Percentiles rank a stretch among this genome's conserved stretches.
Evolutionary conservation across 2,797 vertebrate species (phyloP).

Genomic region (Spea hammondii): DNA sequence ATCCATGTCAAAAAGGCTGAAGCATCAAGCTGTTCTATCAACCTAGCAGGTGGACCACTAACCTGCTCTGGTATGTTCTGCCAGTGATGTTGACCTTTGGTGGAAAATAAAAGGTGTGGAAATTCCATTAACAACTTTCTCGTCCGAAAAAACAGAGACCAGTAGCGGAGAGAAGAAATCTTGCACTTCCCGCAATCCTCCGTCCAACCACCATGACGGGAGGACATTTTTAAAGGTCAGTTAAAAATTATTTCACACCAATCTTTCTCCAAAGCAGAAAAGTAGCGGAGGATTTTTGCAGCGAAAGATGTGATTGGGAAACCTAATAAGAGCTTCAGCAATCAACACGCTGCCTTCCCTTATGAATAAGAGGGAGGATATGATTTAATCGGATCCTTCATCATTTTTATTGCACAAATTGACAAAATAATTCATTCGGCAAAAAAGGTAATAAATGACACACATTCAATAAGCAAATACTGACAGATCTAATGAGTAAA

Average conservation of each 20-base stretch:
- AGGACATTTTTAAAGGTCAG: constrained; percentile 47
- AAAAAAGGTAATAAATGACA: constrained; percentile 51
- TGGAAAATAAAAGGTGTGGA: neutral
- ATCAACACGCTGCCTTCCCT: constrained; percentile 26
- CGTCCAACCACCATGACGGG: constrained; percentile 30
- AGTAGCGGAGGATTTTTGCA: constrained; percentile 29
- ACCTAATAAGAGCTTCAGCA: constrained; percentile 31
- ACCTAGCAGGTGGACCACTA: neutral
- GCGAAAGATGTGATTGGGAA: constrained; percentile 40
- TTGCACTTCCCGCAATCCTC: constrained; percentile 18
- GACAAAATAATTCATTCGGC: constrained; percentile 51
- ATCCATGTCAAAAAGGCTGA: too few species aligned
- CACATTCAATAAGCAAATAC: constrained; percentile 50
- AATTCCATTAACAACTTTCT: constrained; percentile 44
- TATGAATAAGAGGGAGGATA: constrained; percentile 21
- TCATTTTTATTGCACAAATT: constrained; percentile 50
- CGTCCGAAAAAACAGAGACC: constrained; percentile 25
- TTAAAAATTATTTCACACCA: constrained; percentile 49
- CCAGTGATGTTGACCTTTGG: constrained; percentile 31
- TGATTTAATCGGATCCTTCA: constrained; percentile 47
- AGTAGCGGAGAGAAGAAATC: constrained; percentile 18
- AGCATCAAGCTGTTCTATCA: too few species aligned
- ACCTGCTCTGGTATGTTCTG: constrained; percentile 11
- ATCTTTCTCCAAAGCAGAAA: constrained; percentile 44
- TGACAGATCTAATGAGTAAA: constrained; percentile 49